Percentiles rank a stretch among this genome's conserved stretches.
Conservation (phyloP, 2,797 vertebrate genomes). For the Pteropus rufus region DNA sequence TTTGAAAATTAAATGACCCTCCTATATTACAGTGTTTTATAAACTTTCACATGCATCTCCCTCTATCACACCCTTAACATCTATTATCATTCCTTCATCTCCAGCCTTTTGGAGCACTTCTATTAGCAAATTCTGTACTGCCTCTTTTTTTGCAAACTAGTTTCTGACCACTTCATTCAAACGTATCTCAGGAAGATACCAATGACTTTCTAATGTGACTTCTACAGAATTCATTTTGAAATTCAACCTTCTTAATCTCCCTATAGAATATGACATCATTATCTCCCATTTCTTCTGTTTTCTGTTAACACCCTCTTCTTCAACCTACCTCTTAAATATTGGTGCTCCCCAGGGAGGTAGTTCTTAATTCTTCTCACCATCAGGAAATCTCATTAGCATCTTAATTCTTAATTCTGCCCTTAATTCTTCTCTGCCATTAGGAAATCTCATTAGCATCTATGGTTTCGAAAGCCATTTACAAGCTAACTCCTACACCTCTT, state of each 20-base stretch:
- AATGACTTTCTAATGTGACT: not conserved
- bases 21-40: not conserved
- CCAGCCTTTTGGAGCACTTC: not conserved
- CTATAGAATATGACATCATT: not conserved
- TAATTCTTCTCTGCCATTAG: not conserved
- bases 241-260: not conserved
- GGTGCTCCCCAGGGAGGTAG: not conserved
- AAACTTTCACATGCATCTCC: not conserved
- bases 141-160: not conserved
- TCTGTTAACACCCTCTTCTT: not conserved
- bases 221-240: not conserved
- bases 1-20: constrained; percentile 8
- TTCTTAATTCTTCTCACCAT: not conserved
- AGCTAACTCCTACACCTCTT: not conserved
- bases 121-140: not conserved
- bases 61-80: not conserved
- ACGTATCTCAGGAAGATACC: not conserved
- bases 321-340: not conserved
- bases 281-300: not conserved
- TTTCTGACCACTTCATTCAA: not conserved
- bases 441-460: not conserved
- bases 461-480: constrained; percentile 3
- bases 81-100: not conserved
- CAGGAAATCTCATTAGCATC: not conserved
- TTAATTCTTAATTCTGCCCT: not conserved